Conservation (phyloP, 2,113 vertebrate genomes). For the Alaudala cheleensis region DNA sequence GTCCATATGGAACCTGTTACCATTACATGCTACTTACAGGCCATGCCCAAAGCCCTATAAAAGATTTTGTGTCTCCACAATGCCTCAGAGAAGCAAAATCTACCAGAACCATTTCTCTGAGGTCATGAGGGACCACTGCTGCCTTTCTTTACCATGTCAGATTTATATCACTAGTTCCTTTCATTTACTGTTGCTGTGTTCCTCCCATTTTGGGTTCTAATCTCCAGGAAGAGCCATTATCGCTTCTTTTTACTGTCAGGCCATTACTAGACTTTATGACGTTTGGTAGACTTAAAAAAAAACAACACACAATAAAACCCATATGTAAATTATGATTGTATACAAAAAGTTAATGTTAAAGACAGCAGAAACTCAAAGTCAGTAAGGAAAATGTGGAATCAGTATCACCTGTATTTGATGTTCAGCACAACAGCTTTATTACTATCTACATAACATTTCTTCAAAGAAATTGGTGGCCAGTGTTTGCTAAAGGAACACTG, state of each 20-base stretch:
- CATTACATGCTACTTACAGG: no score
- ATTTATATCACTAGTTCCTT: neutral
- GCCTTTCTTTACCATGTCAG: neutral
- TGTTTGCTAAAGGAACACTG: neutral
- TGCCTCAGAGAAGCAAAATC: neutral
- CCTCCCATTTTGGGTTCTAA: neutral
- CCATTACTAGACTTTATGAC: neutral
- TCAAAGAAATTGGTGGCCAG: neutral
- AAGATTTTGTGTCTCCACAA: neutral
- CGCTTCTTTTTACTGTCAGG: neutral
- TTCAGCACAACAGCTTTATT: neutral
- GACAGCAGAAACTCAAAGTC: neutral
- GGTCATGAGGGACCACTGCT: fast-evolving
- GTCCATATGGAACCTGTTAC: neutral
- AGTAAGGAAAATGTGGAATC: neutral
- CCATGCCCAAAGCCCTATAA: neutral
- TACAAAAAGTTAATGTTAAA: neutral
- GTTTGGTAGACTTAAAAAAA: neutral
- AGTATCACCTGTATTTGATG: neutral
- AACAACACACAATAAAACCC: neutral
- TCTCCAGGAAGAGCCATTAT: neutral
- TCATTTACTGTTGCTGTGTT: neutral
- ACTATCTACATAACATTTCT: neutral
- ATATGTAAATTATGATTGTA: neutral
- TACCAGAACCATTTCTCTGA: neutral